A percentile compares a stretch with the other conserved stretches of the same genome.
Conservation (phyloP, 2,113 vertebrate genomes). For the Apodemus speciosus region DNA sequence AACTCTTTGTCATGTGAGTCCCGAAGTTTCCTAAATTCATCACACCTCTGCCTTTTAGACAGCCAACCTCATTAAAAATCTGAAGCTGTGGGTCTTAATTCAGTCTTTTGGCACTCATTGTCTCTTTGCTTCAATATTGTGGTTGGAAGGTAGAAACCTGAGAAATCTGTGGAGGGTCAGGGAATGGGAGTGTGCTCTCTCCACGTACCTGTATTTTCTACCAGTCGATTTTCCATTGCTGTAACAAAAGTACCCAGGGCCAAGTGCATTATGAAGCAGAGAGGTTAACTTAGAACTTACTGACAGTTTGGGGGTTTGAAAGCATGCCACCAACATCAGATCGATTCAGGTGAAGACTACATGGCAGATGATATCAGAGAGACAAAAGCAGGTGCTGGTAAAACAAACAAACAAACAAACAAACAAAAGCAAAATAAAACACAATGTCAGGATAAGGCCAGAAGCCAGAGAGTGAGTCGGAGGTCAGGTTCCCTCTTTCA, state of each 20-base stretch:
- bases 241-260: background rate
- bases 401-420: background rate
- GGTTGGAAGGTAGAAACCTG: background rate
- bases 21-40: constrained; percentile 47
- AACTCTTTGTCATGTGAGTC: background rate
- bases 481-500: background rate
- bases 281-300: background rate
- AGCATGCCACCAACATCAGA: background rate
- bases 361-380: background rate
- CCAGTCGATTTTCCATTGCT: background rate
- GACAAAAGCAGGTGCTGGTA: no score
- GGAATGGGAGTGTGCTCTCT: background rate
- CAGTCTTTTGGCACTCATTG: background rate
- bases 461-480: background rate
- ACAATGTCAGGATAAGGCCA: background rate
- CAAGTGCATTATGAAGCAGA: background rate
- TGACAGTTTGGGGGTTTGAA: background rate
- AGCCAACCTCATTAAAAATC: constrained; percentile 24
- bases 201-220: no score
- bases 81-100: background rate
- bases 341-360: background rate
- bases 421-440: background rate
- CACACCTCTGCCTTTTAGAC: background rate
- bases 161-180: background rate
- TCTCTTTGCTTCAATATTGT: background rate